Conservation (phyloP, 2,888 invertebrate species). For the Nephrotoma guestfalica region DNA sequence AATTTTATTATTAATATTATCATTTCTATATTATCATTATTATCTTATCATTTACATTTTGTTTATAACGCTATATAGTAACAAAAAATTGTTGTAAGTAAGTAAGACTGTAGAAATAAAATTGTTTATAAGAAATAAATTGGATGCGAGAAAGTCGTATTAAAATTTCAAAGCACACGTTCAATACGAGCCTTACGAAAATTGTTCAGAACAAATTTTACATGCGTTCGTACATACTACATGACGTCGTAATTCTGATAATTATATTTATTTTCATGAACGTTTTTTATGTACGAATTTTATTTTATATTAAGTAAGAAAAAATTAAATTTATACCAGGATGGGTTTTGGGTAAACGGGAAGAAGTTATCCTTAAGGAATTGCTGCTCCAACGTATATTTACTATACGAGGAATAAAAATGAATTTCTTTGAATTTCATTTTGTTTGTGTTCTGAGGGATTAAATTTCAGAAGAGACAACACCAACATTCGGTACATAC, state of each 20-base stretch:
- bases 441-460: not conserved
- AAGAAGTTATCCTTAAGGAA: too few relatives aligned
- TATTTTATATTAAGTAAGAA: too few relatives aligned
- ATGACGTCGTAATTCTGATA: not conserved
- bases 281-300: not conserved
- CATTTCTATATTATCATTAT: not conserved
- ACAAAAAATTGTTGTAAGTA: not conserved
- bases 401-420: too few relatives aligned
- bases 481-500: too few relatives aligned
- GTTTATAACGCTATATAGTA: not conserved
- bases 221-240: not conserved
- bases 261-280: not conserved
- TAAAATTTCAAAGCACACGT: not conserved
- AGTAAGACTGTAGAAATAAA: not conserved
- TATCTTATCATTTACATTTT: not conserved
- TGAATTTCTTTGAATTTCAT: too few relatives aligned
- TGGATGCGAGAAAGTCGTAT: not conserved
- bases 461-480: not conserved
- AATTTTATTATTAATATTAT: not conserved
- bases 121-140: not conserved
- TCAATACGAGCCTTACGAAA: not conserved
- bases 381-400: too few relatives aligned
- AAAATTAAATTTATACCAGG: too few relatives aligned
- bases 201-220: not conserved
- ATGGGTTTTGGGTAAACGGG: too few relatives aligned